These are phyloP conservation scores for Catocala fraxini DNA, from an alignment of 2,888 invertebrate species.

Conservation along the genomic window DNA sequence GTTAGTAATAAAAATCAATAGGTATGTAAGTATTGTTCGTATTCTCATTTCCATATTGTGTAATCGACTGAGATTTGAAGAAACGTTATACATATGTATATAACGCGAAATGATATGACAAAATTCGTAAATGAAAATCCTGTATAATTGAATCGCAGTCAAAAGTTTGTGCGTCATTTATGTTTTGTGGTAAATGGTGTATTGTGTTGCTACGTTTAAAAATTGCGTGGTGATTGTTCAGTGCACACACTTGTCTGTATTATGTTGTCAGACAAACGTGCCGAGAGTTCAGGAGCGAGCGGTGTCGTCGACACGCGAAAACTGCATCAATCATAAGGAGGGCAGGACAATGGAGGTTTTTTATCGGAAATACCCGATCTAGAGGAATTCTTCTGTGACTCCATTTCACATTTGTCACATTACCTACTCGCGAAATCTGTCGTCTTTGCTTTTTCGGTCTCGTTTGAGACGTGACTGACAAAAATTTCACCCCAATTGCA, in stretches of 20 bases:
- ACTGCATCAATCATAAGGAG: constrained; percentile 76
- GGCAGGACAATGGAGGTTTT: constrained; percentile 70
- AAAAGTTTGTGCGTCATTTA: constrained; percentile 36
- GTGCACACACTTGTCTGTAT: constrained; percentile 34
- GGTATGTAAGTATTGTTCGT: constrained; percentile 19
- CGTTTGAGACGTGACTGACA: constrained; percentile 42
- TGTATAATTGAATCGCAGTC: not conserved
- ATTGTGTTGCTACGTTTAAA: constrained; percentile 15
- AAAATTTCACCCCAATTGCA: constrained; percentile 37
- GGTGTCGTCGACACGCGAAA: constrained; percentile 70
- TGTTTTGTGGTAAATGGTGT: constrained; percentile 24
- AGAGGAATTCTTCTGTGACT: constrained; percentile 59
- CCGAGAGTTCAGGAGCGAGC: constrained; percentile 39
- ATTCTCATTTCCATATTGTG: constrained; percentile 14
- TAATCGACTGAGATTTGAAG: constrained; percentile 7
- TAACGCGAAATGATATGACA: not conserved
- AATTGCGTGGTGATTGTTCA: constrained; percentile 34
- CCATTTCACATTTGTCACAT: constrained; percentile 67
- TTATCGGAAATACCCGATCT: constrained; percentile 64
- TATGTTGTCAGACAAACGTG: constrained; percentile 48
- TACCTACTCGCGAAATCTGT: constrained; percentile 48
- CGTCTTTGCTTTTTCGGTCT: constrained; percentile 33
- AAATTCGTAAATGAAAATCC: not conserved
- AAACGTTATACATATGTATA: not conserved
- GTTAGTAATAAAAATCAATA: constrained; percentile 20